Percentiles rank a stretch among this genome's conserved stretches.
Evolutionary conservation across 2,797 vertebrate genomes (phyloP).

Genomic region (Hephaestus fuliginosus): DNA sequence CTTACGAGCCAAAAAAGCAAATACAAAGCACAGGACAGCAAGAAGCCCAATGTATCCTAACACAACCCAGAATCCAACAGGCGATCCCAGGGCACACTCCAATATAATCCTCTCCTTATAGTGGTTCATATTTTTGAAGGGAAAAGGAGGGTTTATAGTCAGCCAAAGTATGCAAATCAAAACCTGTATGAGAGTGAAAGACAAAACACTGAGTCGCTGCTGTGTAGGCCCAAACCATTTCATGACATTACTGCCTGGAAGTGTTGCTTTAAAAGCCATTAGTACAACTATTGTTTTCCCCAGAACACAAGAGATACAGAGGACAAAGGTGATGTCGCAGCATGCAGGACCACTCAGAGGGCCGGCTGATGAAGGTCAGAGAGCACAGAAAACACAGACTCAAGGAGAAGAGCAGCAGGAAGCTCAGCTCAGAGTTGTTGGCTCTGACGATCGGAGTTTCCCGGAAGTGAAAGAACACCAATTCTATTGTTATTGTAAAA

Average conservation of each 20-base stretch:
- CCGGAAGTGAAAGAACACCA: conserved; percentile 62
- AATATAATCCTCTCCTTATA: conserved; percentile 76
- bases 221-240: conserved; percentile 76
- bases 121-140: conserved; percentile 60
- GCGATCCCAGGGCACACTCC: conserved; percentile 77
- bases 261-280: conserved; percentile 79
- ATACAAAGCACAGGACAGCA: conserved; percentile 70
- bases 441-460: conserved; percentile 67
- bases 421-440: not conserved
- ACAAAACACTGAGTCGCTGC: conserved; percentile 66
- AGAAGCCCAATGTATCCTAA: conserved; percentile 78
- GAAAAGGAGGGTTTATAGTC: conserved; percentile 73
- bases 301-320: conserved; percentile 80
- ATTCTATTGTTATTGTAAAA: conserved; percentile 60
- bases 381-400: conserved; percentile 81
- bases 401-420: conserved; percentile 44
- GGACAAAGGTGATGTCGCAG: conserved; percentile 80
- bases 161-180: conserved; percentile 79
- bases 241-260: conserved; percentile 76
- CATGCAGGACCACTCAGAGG: conserved; percentile 83
- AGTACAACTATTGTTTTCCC: conserved; percentile 81
- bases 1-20: conserved; percentile 77
- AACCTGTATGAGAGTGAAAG: conserved; percentile 76
- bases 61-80: conserved; percentile 78
- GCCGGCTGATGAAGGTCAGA: conserved; percentile 80